These are phyloP conservation scores for Noturus placidus DNA, from an alignment of 2,113 vertebrate genomes.

Conservation along the genomic window DNA sequence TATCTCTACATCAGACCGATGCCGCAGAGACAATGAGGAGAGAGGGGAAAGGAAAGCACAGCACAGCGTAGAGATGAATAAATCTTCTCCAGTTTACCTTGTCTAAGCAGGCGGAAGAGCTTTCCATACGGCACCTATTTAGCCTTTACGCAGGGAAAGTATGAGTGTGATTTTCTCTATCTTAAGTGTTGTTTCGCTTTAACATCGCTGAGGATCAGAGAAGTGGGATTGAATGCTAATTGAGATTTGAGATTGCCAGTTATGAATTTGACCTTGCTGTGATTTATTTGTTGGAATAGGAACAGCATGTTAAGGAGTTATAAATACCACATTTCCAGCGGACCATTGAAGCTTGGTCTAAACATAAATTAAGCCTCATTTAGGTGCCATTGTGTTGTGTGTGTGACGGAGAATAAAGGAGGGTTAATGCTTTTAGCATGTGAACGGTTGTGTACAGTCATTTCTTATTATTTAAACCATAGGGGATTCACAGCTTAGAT, in stretches of 20 bases:
- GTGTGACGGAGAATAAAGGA: slow-evolving; percentile 22
- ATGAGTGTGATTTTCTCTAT: slow-evolving; percentile 21
- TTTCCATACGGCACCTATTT: background rate
- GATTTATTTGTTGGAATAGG: slow-evolving; percentile 36
- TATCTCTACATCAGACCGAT: slow-evolving; percentile 41
- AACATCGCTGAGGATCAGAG: slow-evolving; percentile 27
- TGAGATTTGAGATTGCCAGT: slow-evolving; percentile 34
- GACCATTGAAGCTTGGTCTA: background rate
- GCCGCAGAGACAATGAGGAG: slow-evolving; percentile 7
- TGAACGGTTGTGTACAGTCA: slow-evolving; percentile 8
- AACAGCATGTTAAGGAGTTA: background rate
- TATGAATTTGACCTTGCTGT: slow-evolving; percentile 21
- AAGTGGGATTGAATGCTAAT: slow-evolving; percentile 34
- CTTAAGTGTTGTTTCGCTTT: slow-evolving; percentile 30
- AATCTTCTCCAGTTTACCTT: slow-evolving; percentile 29
- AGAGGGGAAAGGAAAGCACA: background rate
- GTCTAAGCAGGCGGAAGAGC: slow-evolving; percentile 14
- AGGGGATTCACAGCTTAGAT: background rate
- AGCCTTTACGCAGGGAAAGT: slow-evolving; percentile 16
- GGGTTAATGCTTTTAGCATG: slow-evolving; percentile 7
- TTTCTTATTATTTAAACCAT: slow-evolving; percentile 31
- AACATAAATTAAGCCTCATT: slow-evolving; percentile 39
- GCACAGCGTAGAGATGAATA: background rate
- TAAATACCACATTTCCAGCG: background rate
- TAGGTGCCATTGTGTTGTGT: background rate